Conservation (phyloP, 2,888 invertebrate species). For the Pasiphila rectangulata region DNA sequence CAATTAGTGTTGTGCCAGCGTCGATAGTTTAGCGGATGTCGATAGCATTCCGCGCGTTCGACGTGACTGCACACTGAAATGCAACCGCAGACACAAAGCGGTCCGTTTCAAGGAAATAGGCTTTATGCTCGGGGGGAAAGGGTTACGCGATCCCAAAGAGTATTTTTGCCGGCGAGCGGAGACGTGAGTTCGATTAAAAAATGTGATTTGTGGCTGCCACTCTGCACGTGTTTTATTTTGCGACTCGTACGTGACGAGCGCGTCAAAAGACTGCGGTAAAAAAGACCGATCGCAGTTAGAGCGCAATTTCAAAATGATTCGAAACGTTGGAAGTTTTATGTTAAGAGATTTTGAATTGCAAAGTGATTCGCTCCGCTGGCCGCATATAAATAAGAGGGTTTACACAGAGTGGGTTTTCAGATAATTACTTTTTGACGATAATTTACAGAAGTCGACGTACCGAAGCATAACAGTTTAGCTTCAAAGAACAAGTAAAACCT, state of each 20-base stretch:
- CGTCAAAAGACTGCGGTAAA: conserved; percentile 56
- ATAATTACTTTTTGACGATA: conserved; percentile 34
- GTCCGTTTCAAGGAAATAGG: conserved; percentile 33
- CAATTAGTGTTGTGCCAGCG: conserved; percentile 74
- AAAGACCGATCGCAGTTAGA: conserved; percentile 43
- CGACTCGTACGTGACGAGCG: conserved; percentile 69
- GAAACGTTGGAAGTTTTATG: conserved; percentile 38
- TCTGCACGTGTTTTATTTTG: conserved; percentile 75
- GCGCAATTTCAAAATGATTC: conserved; percentile 44
- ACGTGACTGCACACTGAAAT: conserved; percentile 72
- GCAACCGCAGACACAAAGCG: conserved; percentile 40
- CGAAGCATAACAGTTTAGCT: conserved; percentile 54
- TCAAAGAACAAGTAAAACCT: conserved; percentile 55
- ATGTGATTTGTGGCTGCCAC: conserved; percentile 77
- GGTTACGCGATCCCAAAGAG: conserved; percentile 23
- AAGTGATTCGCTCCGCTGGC: conserved; percentile 26
- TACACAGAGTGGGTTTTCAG: conserved; percentile 17
- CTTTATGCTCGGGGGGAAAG: conserved; percentile 39
- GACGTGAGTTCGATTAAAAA: conserved; percentile 79
- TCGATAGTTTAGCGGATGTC: conserved; percentile 78
- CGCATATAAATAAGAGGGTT: conserved; percentile 22
- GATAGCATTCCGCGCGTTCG: conserved; percentile 68
- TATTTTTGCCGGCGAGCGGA: conserved; percentile 44
- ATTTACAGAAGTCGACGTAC: conserved; percentile 22
- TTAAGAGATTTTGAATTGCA: conserved; percentile 38